Evolutionary conservation across 2,797 vertebrate species (phyloP).

Genomic region (Holocentrus rufus): DNA sequence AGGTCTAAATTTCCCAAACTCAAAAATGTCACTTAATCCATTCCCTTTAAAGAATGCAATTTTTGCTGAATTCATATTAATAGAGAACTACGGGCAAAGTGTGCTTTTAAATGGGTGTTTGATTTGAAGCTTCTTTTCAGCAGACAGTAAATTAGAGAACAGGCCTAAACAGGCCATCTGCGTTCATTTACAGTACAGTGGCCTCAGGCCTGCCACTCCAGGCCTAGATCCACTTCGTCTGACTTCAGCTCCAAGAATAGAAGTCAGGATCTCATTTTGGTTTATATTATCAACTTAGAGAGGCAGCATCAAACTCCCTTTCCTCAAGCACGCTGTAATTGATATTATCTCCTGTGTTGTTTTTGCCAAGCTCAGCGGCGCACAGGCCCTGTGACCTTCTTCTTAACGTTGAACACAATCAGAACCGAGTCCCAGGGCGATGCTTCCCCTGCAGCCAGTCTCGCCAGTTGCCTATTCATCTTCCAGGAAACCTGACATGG

Average conservation of each 20-base stretch:
- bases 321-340: conserved; percentile 6
- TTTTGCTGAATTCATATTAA: background rate
- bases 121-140: background rate
- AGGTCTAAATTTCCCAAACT: background rate
- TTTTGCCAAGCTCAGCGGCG: conserved; percentile 27
- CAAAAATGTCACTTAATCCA: background rate
- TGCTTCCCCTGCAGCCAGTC: conserved; percentile 46
- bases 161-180: conserved; percentile 11
- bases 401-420: conserved; percentile 51
- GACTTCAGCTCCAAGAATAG: background rate
- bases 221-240: conserved; percentile 7
- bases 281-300: conserved; percentile 10
- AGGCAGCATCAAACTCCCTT: conserved; percentile 7
- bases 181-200: conserved; percentile 5
- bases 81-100: no score
- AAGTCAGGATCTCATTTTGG: conserved; percentile 9
- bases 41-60: background rate
- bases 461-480: conserved; percentile 57
- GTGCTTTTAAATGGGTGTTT: background rate
- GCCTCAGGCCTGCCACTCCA: conserved; percentile 10
- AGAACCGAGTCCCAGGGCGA: conserved; percentile 34
- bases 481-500: conserved; percentile 34
- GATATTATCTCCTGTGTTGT: conserved; percentile 35
- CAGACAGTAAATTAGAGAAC: background rate
- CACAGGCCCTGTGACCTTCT: conserved; percentile 18